Evolutionary conservation across 2,888 invertebrate species (phyloP).

Genomic region (Phyto melanocephala): DNA sequence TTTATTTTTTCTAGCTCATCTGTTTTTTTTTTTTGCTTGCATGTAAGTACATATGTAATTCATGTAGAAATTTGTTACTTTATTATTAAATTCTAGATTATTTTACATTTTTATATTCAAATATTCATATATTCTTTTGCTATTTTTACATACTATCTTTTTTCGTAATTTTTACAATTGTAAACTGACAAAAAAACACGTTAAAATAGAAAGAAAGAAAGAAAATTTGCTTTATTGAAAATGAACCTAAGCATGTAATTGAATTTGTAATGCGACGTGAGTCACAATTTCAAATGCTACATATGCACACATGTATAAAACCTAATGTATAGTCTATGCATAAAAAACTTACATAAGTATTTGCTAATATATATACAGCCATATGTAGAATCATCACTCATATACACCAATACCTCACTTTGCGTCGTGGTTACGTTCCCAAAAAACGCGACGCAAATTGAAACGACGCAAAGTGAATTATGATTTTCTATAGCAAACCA

Average conservation of each 20-base stretch:
- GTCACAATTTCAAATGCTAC: slow-evolving; percentile 67
- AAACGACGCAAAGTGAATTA: no score
- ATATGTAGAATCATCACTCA: no score
- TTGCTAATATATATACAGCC: no score
- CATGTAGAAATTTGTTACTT: slow-evolving; percentile 46
- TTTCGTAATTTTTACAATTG: slow-evolving; percentile 72
- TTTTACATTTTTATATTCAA: no score
- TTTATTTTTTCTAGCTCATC: no score
- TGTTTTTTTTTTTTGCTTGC: neutral
- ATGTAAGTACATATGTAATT: no score
- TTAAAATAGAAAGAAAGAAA: neutral
- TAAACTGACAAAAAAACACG: slow-evolving; percentile 65
- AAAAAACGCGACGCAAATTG: no score
- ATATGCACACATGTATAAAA: neutral
- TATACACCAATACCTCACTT: no score
- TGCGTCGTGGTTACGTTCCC: no score
- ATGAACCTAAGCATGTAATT: slow-evolving; percentile 77
- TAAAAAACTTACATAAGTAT: no score
- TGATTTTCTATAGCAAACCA: no score
- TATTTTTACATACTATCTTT: slow-evolving; percentile 32
- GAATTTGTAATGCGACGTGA: slow-evolving; percentile 75
- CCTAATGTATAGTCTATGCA: no score
- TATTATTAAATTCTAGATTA: slow-evolving; percentile 49
- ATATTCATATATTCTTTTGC: slow-evolving; percentile 24
- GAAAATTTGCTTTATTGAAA: slow-evolving; percentile 68